Conservation (phyloP, 1,140 invertebrate genomes). For the Ceratosolen solmsi region DNA sequence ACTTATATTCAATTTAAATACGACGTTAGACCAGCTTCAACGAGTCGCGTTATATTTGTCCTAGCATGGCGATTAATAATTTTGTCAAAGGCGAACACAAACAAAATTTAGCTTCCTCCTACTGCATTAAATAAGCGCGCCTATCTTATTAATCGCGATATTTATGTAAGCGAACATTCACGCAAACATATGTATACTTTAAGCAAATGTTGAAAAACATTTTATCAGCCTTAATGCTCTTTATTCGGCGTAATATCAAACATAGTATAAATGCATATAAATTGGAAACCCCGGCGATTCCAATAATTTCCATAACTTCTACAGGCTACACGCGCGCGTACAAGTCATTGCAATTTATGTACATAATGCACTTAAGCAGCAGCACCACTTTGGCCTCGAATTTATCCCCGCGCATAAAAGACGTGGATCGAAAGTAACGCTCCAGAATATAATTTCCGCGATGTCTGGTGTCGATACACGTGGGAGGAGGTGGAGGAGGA, state of each 20-base stretch:
- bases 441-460: conserved; percentile 36
- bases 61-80: too few relatives aligned
- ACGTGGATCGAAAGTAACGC: conserved; percentile 20
- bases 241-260: neutral
- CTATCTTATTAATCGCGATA: too few relatives aligned
- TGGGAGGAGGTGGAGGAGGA: neutral
- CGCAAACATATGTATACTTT: too few relatives aligned
- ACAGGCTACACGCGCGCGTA: neutral
- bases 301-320: neutral
- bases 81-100: too few relatives aligned
- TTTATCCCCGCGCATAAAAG: conserved; percentile 8
- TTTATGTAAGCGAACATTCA: too few relatives aligned
- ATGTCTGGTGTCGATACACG: conserved; percentile 18
- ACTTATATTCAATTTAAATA: too few relatives aligned
- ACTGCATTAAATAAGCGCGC: too few relatives aligned
- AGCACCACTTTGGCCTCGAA: neutral
- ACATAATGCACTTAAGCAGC: neutral
- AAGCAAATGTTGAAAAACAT: neutral
- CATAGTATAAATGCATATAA: too few relatives aligned
- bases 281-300: neutral
- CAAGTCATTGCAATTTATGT: neutral
- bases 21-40: too few relatives aligned
- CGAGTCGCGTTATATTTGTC: too few relatives aligned
- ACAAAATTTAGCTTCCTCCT: too few relatives aligned
- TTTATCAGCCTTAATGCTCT: neutral